A percentile compares a stretch with the other conserved stretches of the same genome.
Conservation (phyloP, 2,888 invertebrate genomes). For the Cinara cedri region DNA sequence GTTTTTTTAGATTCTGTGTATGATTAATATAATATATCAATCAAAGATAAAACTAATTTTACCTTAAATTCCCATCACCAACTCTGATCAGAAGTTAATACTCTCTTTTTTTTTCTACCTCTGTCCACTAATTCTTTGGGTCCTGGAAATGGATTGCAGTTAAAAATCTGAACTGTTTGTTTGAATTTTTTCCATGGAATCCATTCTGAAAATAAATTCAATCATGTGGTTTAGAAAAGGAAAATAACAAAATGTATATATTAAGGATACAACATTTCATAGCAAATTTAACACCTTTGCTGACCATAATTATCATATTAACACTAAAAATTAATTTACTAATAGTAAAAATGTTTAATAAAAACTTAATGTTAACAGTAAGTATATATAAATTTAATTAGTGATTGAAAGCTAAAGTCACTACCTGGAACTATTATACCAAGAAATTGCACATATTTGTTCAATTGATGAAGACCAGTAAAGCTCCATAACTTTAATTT, state of each 20-base stretch:
- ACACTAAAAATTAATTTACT: no score
- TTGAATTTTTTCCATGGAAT: conserved; percentile 96
- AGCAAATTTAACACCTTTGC: conserved; percentile 82
- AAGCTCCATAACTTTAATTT: no score
- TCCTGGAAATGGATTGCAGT: conserved; percentile 85
- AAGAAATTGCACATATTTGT: no score
- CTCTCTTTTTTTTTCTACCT: conserved; percentile 91
- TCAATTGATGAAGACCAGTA: no score
- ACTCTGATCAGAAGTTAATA: conserved; percentile 66
- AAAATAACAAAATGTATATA: not conserved
- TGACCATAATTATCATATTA: conserved; percentile 80
- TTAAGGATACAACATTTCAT: conserved; percentile 63
- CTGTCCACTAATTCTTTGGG: conserved; percentile 97
- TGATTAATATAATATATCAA: not conserved
- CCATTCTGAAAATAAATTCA: conserved; percentile 77
- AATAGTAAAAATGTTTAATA: no score
- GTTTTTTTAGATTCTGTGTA: not conserved
- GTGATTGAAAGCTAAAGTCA: no score
- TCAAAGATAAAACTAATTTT: conserved; percentile 58
- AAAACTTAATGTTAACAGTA: no score
- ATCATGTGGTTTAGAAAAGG: not conserved
- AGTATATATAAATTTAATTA: no score
- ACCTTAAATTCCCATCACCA: conserved; percentile 67
- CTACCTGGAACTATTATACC: no score
- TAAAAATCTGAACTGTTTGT: conserved; percentile 91